A percentile compares a stretch with the other conserved stretches of the same genome.
These are phyloP conservation scores for Heteronetta atricapilla DNA, from an alignment of 2,113 vertebrate species.

Conservation along the genomic window DNA sequence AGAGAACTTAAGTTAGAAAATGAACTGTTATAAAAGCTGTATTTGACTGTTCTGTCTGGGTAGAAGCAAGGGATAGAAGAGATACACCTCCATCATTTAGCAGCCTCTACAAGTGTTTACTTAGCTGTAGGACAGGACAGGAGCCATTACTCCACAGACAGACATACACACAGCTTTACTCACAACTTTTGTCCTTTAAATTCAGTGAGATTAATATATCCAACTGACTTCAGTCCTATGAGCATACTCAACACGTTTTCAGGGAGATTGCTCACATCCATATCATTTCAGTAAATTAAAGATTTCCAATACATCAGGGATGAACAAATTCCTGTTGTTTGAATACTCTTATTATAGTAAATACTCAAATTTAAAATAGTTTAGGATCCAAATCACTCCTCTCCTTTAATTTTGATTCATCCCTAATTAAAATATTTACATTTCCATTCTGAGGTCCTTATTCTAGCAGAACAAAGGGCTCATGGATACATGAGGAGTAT, in stretches of 20 bases:
- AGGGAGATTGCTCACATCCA: neutral
- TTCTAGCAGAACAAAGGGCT: neutral
- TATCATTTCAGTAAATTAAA: neutral
- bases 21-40: neutral
- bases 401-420: neutral
- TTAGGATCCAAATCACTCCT: neutral
- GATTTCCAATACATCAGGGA: neutral
- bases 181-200: neutral
- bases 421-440: neutral
- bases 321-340: neutral
- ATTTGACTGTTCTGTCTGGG: neutral
- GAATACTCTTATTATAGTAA: neutral
- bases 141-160: neutral
- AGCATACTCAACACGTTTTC: accelerated
- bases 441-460: neutral
- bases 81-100: neutral
- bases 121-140: neutral
- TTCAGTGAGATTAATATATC: neutral
- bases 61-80: neutral
- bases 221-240: neutral
- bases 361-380: neutral
- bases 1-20: neutral
- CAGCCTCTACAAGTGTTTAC: neutral
- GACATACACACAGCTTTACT: neutral
- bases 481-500: neutral